phyloP scores from a whole-genome alignment of 1,140 invertebrate genomes.

The Tenebrio molitor region DNA sequence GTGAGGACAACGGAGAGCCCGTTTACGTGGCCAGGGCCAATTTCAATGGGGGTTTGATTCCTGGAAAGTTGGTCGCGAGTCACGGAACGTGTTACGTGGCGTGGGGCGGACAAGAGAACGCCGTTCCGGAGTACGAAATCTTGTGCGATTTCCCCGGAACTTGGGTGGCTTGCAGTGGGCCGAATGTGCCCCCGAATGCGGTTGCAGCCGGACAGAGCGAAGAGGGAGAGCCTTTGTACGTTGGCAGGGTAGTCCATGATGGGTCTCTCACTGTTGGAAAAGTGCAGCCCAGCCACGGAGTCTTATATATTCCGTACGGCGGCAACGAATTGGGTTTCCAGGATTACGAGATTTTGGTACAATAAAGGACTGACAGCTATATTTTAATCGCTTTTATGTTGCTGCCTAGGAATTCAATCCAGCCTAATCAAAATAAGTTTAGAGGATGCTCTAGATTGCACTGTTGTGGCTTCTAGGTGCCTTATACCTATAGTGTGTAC shows the following conservation, averaged over 20 bases:
- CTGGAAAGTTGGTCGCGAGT: constrained; percentile 81
- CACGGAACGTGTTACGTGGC: constrained; percentile 82
- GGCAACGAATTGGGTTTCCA: constrained; percentile 79
- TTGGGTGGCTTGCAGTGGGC: constrained; percentile 67
- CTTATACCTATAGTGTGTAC: constrained; percentile 38
- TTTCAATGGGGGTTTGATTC: constrained; percentile 78
- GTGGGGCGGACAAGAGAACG: constrained; percentile 85
- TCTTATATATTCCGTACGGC: constrained; percentile 80
- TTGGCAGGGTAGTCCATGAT: constrained; percentile 78
- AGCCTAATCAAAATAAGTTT: constrained; percentile 29
- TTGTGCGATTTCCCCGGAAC: constrained; percentile 63
- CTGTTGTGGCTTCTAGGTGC: constrained; percentile 48
- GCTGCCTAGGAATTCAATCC: constrained; percentile 50
- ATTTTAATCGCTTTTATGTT: constrained; percentile 36
- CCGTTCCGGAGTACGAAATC: constrained; percentile 81
- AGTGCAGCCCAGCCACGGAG: constrained; percentile 79
- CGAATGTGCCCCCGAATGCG: constrained; percentile 78
- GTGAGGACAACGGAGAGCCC: constrained; percentile 79
- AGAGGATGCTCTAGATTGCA: constrained; percentile 39
- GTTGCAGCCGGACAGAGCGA: constrained; percentile 80
- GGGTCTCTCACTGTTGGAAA: constrained; percentile 78
- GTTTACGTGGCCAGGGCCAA: constrained; percentile 77
- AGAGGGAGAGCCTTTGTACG: constrained; percentile 80
- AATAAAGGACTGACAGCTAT: constrained; percentile 49
- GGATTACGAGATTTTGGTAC: constrained; percentile 81